Evolutionary conservation across 2,888 invertebrate genomes (phyloP), one percentile per base, ranked within the genome.

Genomic region (Seira sanloemensis): DNA sequence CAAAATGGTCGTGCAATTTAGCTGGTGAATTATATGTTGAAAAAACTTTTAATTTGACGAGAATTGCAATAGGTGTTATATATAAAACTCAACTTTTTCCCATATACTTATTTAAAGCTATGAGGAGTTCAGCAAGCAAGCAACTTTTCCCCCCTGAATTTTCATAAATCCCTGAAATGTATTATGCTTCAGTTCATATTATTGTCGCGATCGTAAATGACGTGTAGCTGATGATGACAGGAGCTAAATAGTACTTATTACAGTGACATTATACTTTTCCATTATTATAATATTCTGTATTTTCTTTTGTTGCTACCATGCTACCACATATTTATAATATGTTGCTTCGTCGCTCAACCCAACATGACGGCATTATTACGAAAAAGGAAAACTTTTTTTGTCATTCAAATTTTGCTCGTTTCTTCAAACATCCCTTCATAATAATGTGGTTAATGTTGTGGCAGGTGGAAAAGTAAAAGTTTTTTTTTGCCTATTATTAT

Each of bases 161-260:
- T 73, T 54, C 72, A 58, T 58, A 24, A 24, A 24, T 25, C 50
- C 24, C 26, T 58, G n/a, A 71, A 23, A 37, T 68, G 50, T 71
- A 71, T 46, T 71, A n/a, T n/a, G n/a, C n/a, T n/a, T n/a, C n/a
- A n/a, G n/a, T n/a, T n/a, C n/a, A n/a, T n/a, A n/a, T n/a, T n/a
- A n/a, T n/a, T n/a, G n/a, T n/a, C n/a, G n/a, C n/a, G n/a, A 50
- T 71, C 71, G 71, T 58, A 72, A 72, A 72, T 72, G 72, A 54
- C 54, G 72, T 72, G 72, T 18, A 72, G 72, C 54, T 72, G 72
- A 72, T 72, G 54, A 72, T 72, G 72, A 72, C 54, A 72, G 19
- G 19, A n/a, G n/a, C n/a, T n/a, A n/a, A 26, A 69, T 69, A 37
- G 37, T 37, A 37, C 4, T 37, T 4, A 37, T 37, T 4, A 37